Conservation (phyloP, 2,113 vertebrate genomes). For the Hystrix brachyura region DNA sequence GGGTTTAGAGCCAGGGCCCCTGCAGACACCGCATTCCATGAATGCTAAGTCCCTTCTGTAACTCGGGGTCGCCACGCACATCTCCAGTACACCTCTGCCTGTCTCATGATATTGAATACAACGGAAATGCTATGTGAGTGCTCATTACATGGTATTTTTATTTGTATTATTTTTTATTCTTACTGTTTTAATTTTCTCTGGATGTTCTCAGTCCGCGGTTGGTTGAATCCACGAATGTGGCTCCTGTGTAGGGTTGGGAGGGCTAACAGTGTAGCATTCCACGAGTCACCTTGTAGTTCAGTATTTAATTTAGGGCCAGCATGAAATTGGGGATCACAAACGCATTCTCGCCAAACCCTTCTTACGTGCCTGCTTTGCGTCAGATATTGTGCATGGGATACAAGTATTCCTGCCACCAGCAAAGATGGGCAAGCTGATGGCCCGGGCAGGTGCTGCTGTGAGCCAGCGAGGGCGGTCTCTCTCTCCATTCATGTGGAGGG, state of each 20-base stretch:
- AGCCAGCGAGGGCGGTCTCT: neutral
- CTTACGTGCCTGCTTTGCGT: neutral
- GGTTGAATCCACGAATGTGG: neutral
- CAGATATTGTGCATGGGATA: neutral
- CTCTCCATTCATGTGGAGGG: neutral
- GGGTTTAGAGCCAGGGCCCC: neutral
- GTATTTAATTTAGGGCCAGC: neutral
- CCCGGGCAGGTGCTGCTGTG: neutral
- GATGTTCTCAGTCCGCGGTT: neutral
- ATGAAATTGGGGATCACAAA: neutral
- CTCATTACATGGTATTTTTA: neutral
- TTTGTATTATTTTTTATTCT: neutral
- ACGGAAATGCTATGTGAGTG: neutral
- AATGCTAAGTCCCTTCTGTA: neutral
- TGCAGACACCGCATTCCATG: neutral
- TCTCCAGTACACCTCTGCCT: neutral
- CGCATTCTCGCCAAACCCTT: constrained; percentile 14
- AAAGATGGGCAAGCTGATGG: neutral
- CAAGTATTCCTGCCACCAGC: neutral
- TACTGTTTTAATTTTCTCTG: neutral
- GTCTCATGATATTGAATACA: neutral
- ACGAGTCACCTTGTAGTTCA: neutral
- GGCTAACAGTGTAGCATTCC: neutral
- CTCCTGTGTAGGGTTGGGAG: neutral
- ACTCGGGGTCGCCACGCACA: neutral